Evolutionary conservation across 2,113 vertebrate genomes (phyloP).

Genomic region (Pseudolaguvia tuberculata): DNA sequence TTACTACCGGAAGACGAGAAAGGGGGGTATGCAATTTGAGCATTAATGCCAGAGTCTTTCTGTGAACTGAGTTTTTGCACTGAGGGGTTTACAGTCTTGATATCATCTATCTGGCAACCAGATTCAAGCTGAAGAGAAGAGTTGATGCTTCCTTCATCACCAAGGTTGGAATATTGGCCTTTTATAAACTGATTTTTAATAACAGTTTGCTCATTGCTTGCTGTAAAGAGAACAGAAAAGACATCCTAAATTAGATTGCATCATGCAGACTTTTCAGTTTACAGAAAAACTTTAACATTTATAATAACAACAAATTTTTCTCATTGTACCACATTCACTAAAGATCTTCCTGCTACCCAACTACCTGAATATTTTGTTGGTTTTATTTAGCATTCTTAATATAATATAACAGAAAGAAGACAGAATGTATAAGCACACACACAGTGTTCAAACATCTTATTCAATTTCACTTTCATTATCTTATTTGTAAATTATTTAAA

Average conservation of each 20-base stretch:
- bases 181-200: slow-evolving; percentile 60
- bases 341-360: not conserved
- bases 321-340: not conserved
- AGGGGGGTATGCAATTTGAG: slow-evolving; percentile 83
- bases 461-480: not conserved
- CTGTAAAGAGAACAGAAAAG: slow-evolving; percentile 45
- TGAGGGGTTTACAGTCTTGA: slow-evolving; percentile 70
- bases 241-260: not conserved
- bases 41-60: slow-evolving; percentile 80
- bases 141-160: slow-evolving; percentile 62
- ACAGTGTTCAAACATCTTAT: not conserved
- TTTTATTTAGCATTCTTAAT: not conserved
- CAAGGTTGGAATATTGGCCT: slow-evolving; percentile 73
- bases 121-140: slow-evolving; percentile 66
- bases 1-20: slow-evolving; percentile 74
- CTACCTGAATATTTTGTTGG: not conserved
- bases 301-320: no score
- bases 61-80: slow-evolving; percentile 82
- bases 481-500: not conserved
- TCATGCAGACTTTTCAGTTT: not conserved
- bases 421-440: not conserved
- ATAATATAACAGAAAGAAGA: no score
- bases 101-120: slow-evolving; percentile 68
- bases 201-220: slow-evolving; percentile 62
- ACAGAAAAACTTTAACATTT: no score